These are phyloP conservation scores for Scaptomyza parva DNA, from an alignment of 2,888 invertebrate species.

Conservation along the genomic window DNA sequence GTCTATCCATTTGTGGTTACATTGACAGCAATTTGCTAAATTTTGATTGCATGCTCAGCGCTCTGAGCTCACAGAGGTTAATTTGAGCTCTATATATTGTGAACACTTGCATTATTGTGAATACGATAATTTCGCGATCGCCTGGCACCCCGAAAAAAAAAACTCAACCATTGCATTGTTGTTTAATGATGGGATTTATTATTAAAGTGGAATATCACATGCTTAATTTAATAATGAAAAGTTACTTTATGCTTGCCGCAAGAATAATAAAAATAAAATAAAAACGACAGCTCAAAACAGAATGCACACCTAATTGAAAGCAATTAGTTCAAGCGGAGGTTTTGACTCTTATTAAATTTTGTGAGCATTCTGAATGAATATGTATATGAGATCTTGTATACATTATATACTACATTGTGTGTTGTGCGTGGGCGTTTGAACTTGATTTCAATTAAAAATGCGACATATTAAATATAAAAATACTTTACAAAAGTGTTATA, in stretches of 20 bases:
- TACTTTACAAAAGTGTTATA: background rate
- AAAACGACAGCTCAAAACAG: conserved; percentile 10
- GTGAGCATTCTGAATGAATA: conserved; percentile 1
- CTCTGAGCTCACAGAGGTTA: conserved; percentile 13
- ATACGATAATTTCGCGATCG: conserved; percentile 3
- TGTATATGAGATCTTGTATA: background rate
- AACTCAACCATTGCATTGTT: conserved; percentile 15
- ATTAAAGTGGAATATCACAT: conserved; percentile 36
- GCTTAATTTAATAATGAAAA: conserved; percentile 66
- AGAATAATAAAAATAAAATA: background rate
- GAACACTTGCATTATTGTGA: conserved; percentile 5
- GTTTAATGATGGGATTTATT: conserved; percentile 36
- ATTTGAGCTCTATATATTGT: conserved; percentile 9
- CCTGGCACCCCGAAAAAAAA: conserved; percentile 1
- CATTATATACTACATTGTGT: background rate
- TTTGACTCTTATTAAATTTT: conserved; percentile 15
- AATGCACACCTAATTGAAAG: conserved; percentile 57
- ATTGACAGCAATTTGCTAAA: conserved; percentile 3
- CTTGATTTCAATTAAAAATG: conserved; percentile 59
- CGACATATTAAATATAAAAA: conserved; percentile 11
- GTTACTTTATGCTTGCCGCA: conserved; percentile 37
- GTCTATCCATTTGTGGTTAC: conserved; percentile 2
- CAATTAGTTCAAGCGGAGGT: conserved; percentile 56
- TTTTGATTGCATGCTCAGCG: conserved; percentile 12
- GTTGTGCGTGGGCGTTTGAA: conserved; percentile 33